Evolutionary conservation across 1,140 invertebrate species (phyloP), one percentile per base, ranked within the genome.

Genomic region (Brachionus rotundiformis): DNA sequence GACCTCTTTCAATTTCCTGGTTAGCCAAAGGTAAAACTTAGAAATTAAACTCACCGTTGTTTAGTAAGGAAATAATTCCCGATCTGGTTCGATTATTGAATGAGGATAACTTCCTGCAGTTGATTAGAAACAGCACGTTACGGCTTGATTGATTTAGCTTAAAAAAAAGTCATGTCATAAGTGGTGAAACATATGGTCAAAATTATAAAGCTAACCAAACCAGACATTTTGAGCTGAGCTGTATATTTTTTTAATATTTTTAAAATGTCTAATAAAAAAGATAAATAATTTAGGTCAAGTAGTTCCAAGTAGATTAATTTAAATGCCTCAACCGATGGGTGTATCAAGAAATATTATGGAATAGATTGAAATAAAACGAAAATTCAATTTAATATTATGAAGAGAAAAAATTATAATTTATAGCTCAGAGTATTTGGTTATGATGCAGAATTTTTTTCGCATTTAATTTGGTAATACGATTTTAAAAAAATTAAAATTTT

Each of bases 211-310:
- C 63, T 68, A 68, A 68, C 63, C 63, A 68, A 36, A 36, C 33
- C 16, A 68, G 63, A 68, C 63, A 68, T 68, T 68, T 68, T 33
- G 33, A 68, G 16, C 33, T 68, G 29, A 63, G 61, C 61, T 63
- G 61, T 33, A n/a, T n/a, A n/a, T n/a, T n/a, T 63, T 54, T 47
- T 19, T 23, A 19, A 3, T 54, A 16, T 39, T 39, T 39, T 39
- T 39, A 19, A 54, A 54, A 54, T 19, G 19, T 54, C 47, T 54
- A 8, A 54, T 54, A 23, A 23, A 54, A 54, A 8, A 39, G 7
- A 2, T 11, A 39, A 39, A n/a, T n/a, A n/a, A 54, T 19, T 54
- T 54, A 54, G n/a, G 23, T 54, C 23, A 54, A 54, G 19, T 19
- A 54, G 16, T 19, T 54, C 16, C 16, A 54, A 16, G 47, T 19